These are phyloP conservation scores for Megastigmus dorsalis DNA, from an alignment of 2,888 invertebrate genomes.

Conservation along the genomic window DNA sequence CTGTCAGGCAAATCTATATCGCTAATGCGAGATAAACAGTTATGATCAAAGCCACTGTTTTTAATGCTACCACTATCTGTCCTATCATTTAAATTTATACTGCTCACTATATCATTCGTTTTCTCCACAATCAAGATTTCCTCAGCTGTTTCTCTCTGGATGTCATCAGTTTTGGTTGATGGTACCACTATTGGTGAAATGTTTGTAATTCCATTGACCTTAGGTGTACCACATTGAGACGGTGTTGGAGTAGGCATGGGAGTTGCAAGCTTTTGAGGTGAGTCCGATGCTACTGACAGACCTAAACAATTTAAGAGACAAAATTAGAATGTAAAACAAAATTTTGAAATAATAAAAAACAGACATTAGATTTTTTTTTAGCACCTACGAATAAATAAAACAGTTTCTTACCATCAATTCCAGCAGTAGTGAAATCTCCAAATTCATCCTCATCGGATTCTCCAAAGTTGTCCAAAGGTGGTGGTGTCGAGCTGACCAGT, in stretches of 20 bases:
- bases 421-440: constrained; percentile 71
- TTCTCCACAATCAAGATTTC: constrained; percentile 68
- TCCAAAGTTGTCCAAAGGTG: constrained; percentile 78
- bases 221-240: constrained; percentile 65
- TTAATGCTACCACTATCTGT: constrained; percentile 61
- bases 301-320: constrained; percentile 58
- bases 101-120: constrained; percentile 64
- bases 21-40: constrained; percentile 56
- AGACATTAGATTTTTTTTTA: too few relatives aligned
- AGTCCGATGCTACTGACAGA: constrained; percentile 69
- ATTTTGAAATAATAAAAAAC: not conserved
- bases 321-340: constrained; percentile 6
- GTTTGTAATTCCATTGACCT: constrained; percentile 64
- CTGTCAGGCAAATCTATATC: constrained; percentile 58
- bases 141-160: constrained; percentile 53
- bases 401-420: constrained; percentile 67
- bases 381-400: not conserved
- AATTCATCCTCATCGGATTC: constrained; percentile 78
- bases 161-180: constrained; percentile 16
- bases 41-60: constrained; percentile 55
- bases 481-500: constrained; percentile 81
- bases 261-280: constrained; percentile 67
- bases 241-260: constrained; percentile 65
- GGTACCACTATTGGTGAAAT: constrained; percentile 45
- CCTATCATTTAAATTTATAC: constrained; percentile 65